A percentile compares a stretch with the other conserved stretches of the same genome.
Evolutionary conservation across 2,797 vertebrate species (phyloP).

Genomic region (Rhinella marina): DNA sequence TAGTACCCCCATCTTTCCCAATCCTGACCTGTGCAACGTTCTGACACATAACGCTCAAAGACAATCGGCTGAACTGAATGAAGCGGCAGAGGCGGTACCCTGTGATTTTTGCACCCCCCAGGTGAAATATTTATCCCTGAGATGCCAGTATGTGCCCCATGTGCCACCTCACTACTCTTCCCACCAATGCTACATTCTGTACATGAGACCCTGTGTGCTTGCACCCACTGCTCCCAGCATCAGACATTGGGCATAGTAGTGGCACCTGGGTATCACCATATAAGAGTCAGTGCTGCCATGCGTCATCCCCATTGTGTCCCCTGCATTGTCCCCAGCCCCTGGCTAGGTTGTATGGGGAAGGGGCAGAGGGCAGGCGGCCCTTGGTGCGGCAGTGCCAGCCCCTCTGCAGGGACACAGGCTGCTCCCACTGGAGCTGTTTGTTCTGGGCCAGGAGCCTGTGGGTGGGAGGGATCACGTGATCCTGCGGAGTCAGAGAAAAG

Average conservation of each 20-base stretch:
- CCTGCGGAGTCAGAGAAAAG: conserved; percentile 25
- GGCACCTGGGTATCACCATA: not conserved
- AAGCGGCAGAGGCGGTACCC: not conserved
- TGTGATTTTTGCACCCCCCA: not conserved
- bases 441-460: conserved; percentile 45
- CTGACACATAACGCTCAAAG: not conserved
- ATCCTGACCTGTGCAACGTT: not conserved
- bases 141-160: not conserved
- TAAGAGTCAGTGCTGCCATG: not conserved
- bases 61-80: not conserved
- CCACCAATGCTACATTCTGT: not conserved
- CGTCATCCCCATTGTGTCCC: not conserved
- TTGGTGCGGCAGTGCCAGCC: conserved; percentile 14
- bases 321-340: not conserved
- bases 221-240: not conserved
- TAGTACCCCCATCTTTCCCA: not conserved
- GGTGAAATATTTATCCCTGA: not conserved
- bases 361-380: conserved; percentile 7
- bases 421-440: conserved; percentile 38
- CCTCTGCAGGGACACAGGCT: conserved; percentile 10
- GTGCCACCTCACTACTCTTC: not conserved
- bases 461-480: conserved; percentile 54
- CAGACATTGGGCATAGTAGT: not conserved
- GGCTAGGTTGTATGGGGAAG: not conserved
- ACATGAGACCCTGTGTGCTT: not conserved